Evolutionary conservation across 2,888 invertebrate genomes (phyloP).

Genomic region (Apamea crenata): DNA sequence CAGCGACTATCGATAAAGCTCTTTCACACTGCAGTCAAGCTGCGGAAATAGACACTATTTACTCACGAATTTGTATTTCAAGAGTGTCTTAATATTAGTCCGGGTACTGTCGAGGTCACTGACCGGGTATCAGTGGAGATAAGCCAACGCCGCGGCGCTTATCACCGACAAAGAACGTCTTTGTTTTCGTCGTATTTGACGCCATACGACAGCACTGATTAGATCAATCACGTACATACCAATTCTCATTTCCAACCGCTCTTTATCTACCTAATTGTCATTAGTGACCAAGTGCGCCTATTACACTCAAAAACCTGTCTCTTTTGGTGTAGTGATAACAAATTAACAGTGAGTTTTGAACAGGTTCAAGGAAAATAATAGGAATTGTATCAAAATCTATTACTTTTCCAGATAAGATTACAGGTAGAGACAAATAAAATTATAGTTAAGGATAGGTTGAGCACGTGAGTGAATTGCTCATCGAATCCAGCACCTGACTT

Average conservation of each 20-base stretch:
- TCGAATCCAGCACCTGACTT: conserved; percentile 13
- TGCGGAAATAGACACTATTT: conserved; percentile 31
- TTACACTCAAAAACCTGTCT: conserved; percentile 31
- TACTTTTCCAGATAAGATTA: conserved; percentile 40
- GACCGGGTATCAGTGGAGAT: conserved; percentile 87
- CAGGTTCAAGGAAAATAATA: neutral
- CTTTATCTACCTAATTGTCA: conserved; percentile 32
- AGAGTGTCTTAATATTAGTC: conserved; percentile 72
- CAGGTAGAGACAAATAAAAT: conserved; percentile 26
- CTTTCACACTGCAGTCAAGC: conserved; percentile 16
- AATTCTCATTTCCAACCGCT: conserved; percentile 49
- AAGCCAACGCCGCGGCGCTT: conserved; percentile 84
- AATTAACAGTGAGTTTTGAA: conserved; percentile 16
- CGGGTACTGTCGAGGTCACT: conserved; percentile 81
- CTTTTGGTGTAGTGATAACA: conserved; percentile 27
- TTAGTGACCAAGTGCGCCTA: conserved; percentile 31
- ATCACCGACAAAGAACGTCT: conserved; percentile 86
- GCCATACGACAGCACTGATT: conserved; percentile 79
- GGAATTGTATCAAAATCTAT: conserved; percentile 22
- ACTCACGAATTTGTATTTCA: conserved; percentile 61
- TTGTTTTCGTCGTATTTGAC: conserved; percentile 86
- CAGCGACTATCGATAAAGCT: conserved; percentile 1
- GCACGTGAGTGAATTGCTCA: conserved; percentile 15
- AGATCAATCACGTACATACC: conserved; percentile 75
- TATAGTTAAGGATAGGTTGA: conserved; percentile 18